Conservation (phyloP, 2,797 vertebrate species). For the Propithecus perrieri region DNA sequence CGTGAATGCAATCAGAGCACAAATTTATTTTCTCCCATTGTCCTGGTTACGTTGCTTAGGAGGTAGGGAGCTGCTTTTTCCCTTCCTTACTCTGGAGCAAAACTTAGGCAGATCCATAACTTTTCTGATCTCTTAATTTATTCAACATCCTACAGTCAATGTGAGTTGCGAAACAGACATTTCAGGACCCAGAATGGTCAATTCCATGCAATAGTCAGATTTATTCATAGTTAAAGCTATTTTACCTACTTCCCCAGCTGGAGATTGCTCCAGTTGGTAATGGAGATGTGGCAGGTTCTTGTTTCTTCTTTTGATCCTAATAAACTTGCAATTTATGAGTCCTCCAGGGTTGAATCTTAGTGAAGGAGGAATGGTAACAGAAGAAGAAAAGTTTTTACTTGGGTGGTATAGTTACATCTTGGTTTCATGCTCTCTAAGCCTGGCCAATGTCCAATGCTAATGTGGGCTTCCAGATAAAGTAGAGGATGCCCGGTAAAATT, state of each 20-base stretch:
- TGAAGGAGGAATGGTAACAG: not conserved
- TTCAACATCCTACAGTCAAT: not conserved
- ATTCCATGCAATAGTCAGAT: not conserved
- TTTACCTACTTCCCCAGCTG: not conserved
- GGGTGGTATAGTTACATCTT: fast-evolving
- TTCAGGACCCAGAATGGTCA: not conserved
- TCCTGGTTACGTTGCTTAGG: not conserved
- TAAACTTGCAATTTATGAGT: not conserved
- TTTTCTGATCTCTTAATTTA: slow-evolving; percentile 8
- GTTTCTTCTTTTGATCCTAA: not conserved
- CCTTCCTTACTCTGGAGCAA: not conserved
- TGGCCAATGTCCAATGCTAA: not conserved
- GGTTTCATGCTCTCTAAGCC: not conserved
- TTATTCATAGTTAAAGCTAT: not conserved
- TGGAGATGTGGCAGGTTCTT: not conserved
- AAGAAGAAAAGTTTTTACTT: not conserved
- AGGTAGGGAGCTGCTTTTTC: not conserved
- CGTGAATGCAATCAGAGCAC: not conserved
- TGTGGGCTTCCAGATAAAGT: not conserved
- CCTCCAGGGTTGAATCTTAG: not conserved
- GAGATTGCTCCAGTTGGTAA: not conserved
- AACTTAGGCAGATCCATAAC: not conserved
- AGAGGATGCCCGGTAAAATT: not conserved
- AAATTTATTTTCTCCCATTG: not conserved
- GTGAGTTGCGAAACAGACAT: not conserved